Conservation (phyloP, 2,113 vertebrate genomes). For the Petroica traversi region DNA sequence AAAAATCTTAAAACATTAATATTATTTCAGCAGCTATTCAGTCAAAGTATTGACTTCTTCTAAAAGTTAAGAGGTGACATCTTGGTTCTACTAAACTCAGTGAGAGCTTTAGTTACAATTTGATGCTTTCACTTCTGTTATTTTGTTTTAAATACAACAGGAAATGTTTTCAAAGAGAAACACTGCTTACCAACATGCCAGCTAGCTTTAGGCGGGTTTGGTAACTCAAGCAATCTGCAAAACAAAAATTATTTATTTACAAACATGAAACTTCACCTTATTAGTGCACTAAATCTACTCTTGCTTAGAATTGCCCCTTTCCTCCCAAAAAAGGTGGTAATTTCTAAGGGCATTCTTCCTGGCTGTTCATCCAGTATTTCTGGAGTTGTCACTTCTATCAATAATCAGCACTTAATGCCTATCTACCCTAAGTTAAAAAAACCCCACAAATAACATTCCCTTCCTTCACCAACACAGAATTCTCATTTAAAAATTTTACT, state of each 20-base stretch:
- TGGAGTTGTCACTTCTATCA: neutral
- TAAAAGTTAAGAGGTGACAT: neutral
- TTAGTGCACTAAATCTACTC: neutral
- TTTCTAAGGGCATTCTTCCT: neutral
- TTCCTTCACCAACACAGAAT: neutral
- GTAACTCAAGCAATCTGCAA: constrained; percentile 88
- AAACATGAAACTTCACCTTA: neutral
- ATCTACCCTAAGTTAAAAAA: neutral
- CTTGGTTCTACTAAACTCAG: neutral
- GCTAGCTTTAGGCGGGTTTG: constrained; percentile 89
- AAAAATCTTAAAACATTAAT: neutral
- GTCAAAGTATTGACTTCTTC: neutral
- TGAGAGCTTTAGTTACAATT: neutral
- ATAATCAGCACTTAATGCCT: neutral
- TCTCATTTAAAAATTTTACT: neutral
- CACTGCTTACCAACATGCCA: constrained; percentile 92
- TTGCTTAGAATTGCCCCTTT: neutral
- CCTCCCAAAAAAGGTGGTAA: neutral
- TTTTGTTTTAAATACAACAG: neutral
- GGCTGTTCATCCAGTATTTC: neutral
- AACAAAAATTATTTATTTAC: neutral
- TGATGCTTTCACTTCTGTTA: neutral
- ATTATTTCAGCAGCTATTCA: neutral
- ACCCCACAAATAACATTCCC: neutral
- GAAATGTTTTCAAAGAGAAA: constrained; percentile 21